Base-by-base conservation (phyloP, 2,797 vertebrate genomes). In the Alfaro cultratus region DNA sequence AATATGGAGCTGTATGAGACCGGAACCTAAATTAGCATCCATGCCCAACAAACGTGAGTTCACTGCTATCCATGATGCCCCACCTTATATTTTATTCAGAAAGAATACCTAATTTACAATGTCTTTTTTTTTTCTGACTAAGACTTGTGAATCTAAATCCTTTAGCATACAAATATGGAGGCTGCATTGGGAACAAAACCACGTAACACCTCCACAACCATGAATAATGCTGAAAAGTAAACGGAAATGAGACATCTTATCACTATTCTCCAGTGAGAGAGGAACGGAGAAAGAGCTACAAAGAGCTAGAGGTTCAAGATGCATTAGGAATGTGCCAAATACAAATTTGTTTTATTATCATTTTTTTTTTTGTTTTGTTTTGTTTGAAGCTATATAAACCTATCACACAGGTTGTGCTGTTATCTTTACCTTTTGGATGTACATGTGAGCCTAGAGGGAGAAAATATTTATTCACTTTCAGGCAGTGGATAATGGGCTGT, bases 201-300 rank as follows among this genome's bases (percentile, higher is more conserved):
- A 84, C 80, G 86, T 86, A 90, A 91, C 85, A 81, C 75, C 82
- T 84, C 82, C 70, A 81, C 41, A 78, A 80, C 73, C 80, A 83
- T 91, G 85, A 92, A 91, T 90, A 92, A 91, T 80, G 60, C 47
- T 90, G 87, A 91, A 89, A 90, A 89, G 90, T 90, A 80, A 88
- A 85, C 41, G 73, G 88, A 91, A 92, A 93, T 88, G 74, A 93
- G 84, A 85, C 88, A 53, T 87, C 90, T 93, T 92, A 93, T 91
- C 89, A 12, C 84, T 81, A 34, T 68, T 87, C 83, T 86, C 85
- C 89, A 83, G 86, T 62, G 78, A 86, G 81, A 72, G 80, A 75
- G 73, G 78, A 23, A 57, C 53, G 12, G 57, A 78, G 47, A 73
- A 78, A 80, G 70, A 81, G 83, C 74, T 67, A 80, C 83, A 87